Conservation (phyloP, 2,888 invertebrate genomes). For the Imbricaverruca yamaguchii region DNA sequence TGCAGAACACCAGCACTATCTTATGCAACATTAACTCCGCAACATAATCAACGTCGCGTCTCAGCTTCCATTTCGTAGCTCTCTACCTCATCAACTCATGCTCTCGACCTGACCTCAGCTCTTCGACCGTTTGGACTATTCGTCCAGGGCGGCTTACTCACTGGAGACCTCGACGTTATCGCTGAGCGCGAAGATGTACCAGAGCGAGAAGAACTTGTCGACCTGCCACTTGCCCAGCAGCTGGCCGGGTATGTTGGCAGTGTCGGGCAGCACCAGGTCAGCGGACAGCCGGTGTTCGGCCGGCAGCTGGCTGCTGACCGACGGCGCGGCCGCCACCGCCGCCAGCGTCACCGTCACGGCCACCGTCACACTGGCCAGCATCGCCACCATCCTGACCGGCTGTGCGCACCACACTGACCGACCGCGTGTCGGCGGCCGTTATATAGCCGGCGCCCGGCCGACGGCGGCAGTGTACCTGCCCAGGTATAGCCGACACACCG, state of each 20-base stretch:
- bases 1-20: too few relatives aligned
- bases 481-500: too few relatives aligned
- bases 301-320: not conserved
- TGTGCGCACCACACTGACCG: not conserved
- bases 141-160: constrained; percentile 18
- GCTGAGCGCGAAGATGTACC: constrained; percentile 30
- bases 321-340: not conserved
- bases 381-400: not conserved
- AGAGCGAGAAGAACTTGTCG: constrained; percentile 31
- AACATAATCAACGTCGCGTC: too few relatives aligned
- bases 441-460: not conserved
- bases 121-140: too few relatives aligned
- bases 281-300: not conserved
- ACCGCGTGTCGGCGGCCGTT: not conserved
- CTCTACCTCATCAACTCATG: too few relatives aligned
- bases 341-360: not conserved
- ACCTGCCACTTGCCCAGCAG: constrained; percentile 26
- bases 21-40: too few relatives aligned
- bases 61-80: too few relatives aligned
- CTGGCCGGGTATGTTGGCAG: constrained; percentile 26
- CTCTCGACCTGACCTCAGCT: too few relatives aligned
- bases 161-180: constrained; percentile 29
- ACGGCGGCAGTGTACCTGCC: not conserved
- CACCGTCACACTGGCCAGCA: not conserved
- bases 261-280: constrained; percentile 29